Evolutionary conservation across 2,888 invertebrate genomes (phyloP), one percentile per base, ranked within the genome.

Genomic region (Tetrapedia diversipes): DNA sequence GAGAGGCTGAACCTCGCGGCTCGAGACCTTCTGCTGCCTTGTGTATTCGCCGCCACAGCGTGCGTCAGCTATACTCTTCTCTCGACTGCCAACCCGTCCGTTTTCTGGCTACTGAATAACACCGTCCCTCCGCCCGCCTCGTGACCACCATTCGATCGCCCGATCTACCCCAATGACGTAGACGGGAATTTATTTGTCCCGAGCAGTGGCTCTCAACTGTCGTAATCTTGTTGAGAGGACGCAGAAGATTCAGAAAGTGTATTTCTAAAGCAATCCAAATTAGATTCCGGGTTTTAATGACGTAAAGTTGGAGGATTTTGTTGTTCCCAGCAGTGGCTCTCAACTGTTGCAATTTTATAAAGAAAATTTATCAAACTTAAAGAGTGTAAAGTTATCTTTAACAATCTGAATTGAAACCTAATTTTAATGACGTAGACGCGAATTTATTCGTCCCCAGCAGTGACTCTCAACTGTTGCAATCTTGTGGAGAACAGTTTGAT

Each of bases 1-100:
- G 47, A 77, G 67, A 69, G 85, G 76, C 77, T 77, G 80, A 87
- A 87, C 77, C 84, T 86, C 81, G 80, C 79, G 82, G 80, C 84
- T 86, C 85, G 83, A 86, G 87, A 86, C 83, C 82, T 79, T 78
- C 80, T 69, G 68, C 47, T 51, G 59, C 68, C 51, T 67, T 65
- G 49, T 70, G 54, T 61, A 22, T 47, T 10, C 67, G 59, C 32
- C 39, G 34, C 10, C 70, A 22, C 57, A 67, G 61, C 34, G 66
- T 22, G 22, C 39, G 29, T 14, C 39, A 27, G 39, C 69, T 49
- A 56, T 53, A 56, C 66, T 68, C 53, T 74, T 70, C 41, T 54
- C 53, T 45, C 57, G 10, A 27, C 61, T 45, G 66, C 66, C 69
- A 34, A 56, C 59, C n/a, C 51, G 56, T 74, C 57, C 47, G 53